Base-by-base conservation (phyloP, 2,113 vertebrate species). In the Tragelaphus strepsiceros region DNA sequence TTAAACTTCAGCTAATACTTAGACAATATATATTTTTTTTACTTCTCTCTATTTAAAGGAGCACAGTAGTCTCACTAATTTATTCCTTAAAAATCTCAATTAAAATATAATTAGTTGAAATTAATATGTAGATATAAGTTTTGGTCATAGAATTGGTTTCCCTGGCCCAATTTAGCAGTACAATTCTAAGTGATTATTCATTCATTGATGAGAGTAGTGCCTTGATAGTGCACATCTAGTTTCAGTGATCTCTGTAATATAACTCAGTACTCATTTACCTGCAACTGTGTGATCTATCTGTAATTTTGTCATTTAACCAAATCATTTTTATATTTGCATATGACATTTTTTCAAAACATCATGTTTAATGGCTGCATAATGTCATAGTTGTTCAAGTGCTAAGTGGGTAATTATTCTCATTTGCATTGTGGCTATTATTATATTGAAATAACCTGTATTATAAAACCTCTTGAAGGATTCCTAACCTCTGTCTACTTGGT, bases 301-400 rank as follows among this genome's bases (percentile, higher is more conserved):
- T 46, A 83, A 91, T 85, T 96, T 96, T 90, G 54, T 96, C 93
- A 71, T 80, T 95, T 87, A 97, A 91, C 46, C 59, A 96, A 96
- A 89, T 96, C 32, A 91, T 83, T 96, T 97, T 96, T 91, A 96
- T 71, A 82, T 97, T 90, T 97, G 58, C 84, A 96, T 82, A 56
- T 83, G 82, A 89, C 46, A 32, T 58, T 94, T 96, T 96, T 93
- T 54, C 12, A 96, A 94, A 93, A 90, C 24, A 84, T 61, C 58
- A 51, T 80, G 61, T 83, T 88, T 94, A 98, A 96, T 96, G 91
- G 80, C 59, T 97, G 28, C 51, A 94, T 91, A 94, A 89, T 97
- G 22, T 46, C 97, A 35, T 90, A 91, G 77, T 93, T 96, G 39
- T 87, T 97, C 49, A 94, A 93, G 35, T 87, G 71, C 93, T 96